Conservation (phyloP, 2,113 vertebrate species). For the Scomber colias region DNA sequence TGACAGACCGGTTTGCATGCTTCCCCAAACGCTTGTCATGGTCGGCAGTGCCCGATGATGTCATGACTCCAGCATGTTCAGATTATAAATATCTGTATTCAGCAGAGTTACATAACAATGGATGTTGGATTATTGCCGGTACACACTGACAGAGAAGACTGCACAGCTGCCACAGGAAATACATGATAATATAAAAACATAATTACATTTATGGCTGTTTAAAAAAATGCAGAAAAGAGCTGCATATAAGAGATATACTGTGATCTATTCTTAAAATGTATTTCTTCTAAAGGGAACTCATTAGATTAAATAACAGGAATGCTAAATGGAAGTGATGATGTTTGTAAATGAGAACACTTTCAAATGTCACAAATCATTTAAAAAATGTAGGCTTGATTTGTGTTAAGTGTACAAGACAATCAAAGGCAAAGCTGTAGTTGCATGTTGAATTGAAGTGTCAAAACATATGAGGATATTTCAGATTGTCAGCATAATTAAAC, state of each 20-base stretch:
- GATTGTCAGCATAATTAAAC: not conserved
- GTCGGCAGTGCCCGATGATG: conserved; percentile 72
- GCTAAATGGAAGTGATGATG: too few relatives aligned
- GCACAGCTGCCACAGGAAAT: conserved; percentile 63
- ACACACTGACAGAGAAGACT: conserved; percentile 62
- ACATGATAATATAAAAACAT: conserved; percentile 41
- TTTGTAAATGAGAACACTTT: not conserved
- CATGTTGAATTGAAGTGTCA: not conserved
- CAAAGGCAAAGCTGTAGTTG: not conserved
- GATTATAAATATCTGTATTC: conserved; percentile 85
- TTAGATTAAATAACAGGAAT: not conserved
- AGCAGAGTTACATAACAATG: conserved; percentile 81
- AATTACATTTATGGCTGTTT: conserved; percentile 31
- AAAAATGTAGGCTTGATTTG: not conserved
- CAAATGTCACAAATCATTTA: not conserved
- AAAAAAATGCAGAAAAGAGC: conserved; percentile 1
- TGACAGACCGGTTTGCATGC: conserved; percentile 74
- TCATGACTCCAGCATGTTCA: conserved; percentile 77
- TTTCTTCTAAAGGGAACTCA: conserved; percentile 1
- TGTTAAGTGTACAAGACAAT: not conserved
- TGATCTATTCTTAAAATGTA: not conserved
- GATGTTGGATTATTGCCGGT: conserved; percentile 79
- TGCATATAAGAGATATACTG: not conserved
- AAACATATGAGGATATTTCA: not conserved
- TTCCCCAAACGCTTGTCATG: conserved; percentile 73